Conservation (phyloP, 1,140 invertebrate species). For the Drosophila ambigua region DNA sequence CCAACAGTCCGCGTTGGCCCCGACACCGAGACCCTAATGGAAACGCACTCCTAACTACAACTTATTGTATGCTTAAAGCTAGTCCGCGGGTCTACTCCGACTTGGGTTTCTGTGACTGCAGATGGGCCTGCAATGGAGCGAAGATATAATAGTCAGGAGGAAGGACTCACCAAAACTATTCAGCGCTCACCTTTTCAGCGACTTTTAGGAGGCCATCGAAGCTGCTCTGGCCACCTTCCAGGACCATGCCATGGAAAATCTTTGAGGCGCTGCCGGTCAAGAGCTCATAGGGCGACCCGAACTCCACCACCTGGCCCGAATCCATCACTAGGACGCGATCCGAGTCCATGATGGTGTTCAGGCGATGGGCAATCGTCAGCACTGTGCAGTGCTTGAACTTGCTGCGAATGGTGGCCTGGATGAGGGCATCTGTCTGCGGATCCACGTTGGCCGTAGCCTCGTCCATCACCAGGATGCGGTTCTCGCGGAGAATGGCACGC, state of each 20-base stretch:
- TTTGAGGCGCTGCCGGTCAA: constrained; percentile 77
- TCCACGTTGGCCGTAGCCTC: constrained; percentile 87
- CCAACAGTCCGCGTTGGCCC: too few species aligned
- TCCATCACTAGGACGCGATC: constrained; percentile 63
- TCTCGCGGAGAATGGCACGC: constrained; percentile 88
- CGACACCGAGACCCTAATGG: too few species aligned
- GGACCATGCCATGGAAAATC: constrained; percentile 87
- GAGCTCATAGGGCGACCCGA: constrained; percentile 86
- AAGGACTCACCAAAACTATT: neutral
- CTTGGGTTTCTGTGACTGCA: constrained; percentile 47
- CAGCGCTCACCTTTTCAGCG: constrained; percentile 84
- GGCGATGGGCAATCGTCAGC: constrained; percentile 61
- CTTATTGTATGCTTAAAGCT: constrained; percentile 16
- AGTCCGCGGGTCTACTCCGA: constrained; percentile 36
- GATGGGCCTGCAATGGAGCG: constrained; percentile 28
- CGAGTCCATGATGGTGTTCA: constrained; percentile 67
- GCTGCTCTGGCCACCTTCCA: constrained; percentile 87
- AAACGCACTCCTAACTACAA: constrained; percentile 17
- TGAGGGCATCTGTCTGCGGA: constrained; percentile 87
- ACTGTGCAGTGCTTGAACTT: constrained; percentile 61
- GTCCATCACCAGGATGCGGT: constrained; percentile 87
- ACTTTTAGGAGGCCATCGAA: constrained; percentile 86
- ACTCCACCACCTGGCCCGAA: constrained; percentile 57
- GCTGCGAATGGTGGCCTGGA: constrained; percentile 86
- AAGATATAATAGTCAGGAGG: neutral